Evolutionary conservation across 2,797 vertebrate species (phyloP), one percentile per base, ranked within the genome.

Genomic region (Threskiornis aethiopicus): DNA sequence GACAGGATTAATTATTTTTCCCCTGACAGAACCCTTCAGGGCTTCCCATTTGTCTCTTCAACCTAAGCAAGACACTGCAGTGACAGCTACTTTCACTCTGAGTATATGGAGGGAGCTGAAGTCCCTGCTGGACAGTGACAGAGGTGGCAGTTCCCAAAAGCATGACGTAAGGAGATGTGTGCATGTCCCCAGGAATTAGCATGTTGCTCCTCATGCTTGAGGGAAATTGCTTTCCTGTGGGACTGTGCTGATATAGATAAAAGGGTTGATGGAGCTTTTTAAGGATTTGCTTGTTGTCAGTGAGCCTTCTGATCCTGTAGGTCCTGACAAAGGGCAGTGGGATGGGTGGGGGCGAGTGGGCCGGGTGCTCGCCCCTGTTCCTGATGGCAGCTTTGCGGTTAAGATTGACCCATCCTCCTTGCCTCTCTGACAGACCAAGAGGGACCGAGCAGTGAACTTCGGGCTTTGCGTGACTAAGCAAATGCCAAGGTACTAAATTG

Each of bases 341-440:
- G 73, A 20, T 0, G 3, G 35, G 37, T 31, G 3, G n/a, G 31
- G 35, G 11, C 35, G 33, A 57, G 20, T 2, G 0, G 37, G 39
- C n/a, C 41, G 51, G 15, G 13, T 41, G 39, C 39, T 82, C 1
- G 0, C 25, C 25, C 10, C 42, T 0, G 0, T 44, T 44, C 31
- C 47, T 49, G n/a, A 16, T 28, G 33, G 41, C 35, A 59, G 26
- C 21, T n/a, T 44, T 12, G 28, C 1, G 0, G 10, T 58, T 59
- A 37, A 11, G 33, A 26, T 7, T 54, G n/a, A 59, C 66, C n/a
- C 29, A 33, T 73, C 42, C 46, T 79, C 26, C 31, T 54, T 22
- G 11, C 25, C 49, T 79, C 76, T 51, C 26, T 59, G 33, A 61
- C 41, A 77, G 28, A 47, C 57, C 28, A 10, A 11, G 13, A 49